Evolutionary conservation across 2,113 vertebrate genomes (phyloP).

Genomic region (Nothobranchius furzeri): DNA sequence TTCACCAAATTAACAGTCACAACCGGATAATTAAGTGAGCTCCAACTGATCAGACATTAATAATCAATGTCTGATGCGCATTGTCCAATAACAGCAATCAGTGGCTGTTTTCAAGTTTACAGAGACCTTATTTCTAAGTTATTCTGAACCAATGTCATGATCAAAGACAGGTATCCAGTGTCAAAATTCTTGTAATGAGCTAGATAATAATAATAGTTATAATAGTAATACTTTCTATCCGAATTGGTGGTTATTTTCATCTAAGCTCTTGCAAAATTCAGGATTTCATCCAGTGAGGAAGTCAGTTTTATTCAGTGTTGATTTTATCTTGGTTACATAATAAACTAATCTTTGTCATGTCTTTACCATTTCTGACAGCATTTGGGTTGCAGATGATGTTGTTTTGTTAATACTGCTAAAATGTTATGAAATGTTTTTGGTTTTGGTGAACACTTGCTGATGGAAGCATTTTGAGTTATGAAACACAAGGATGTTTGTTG

Average conservation of each 20-base stretch:
- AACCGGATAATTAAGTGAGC: no score
- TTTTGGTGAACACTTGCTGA: not conserved
- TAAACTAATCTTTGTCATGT: not conserved
- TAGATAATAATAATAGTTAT: no score
- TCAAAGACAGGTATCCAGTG: no score
- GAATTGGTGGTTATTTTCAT: constrained; percentile 19
- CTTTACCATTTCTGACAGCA: not conserved
- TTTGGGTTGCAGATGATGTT: not conserved
- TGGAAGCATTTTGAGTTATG: not conserved
- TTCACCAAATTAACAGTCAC: not conserved
- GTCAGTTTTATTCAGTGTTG: not conserved
- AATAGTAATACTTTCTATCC: not conserved
- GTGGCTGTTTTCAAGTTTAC: no score
- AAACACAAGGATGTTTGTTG: not conserved
- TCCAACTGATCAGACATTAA: no score
- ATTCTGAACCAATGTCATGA: no score
- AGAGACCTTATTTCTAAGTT: no score
- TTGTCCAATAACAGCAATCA: no score
- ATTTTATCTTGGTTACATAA: not conserved
- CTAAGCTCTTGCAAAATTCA: constrained; percentile 9
- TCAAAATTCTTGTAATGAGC: no score
- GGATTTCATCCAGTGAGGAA: not conserved
- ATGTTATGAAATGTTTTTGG: not conserved
- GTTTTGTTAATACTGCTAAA: not conserved
- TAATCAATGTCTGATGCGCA: no score